Conservation (phyloP, 2,113 vertebrate species). For the Hiodon tergisus region DNA sequence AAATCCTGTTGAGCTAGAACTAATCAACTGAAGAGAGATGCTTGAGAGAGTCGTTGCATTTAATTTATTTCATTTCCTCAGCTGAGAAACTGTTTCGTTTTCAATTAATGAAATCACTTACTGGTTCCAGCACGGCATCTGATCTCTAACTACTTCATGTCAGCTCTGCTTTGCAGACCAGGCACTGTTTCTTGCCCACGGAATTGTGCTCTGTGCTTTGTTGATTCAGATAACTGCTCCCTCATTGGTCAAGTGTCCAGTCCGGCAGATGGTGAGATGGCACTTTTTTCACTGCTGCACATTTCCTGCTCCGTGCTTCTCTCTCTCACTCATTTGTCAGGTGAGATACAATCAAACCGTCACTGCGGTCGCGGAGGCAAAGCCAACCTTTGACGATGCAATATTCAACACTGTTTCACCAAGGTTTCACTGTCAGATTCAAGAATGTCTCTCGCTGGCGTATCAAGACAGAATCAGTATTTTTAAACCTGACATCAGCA, state of each 20-base stretch:
- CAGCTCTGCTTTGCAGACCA: not conserved
- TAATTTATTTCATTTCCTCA: constrained; percentile 61
- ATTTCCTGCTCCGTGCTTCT: constrained; percentile 8
- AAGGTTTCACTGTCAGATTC: not conserved
- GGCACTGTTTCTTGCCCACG: not conserved
- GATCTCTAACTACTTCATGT: constrained; percentile 47
- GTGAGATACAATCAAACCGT: constrained; percentile 1
- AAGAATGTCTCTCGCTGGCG: too few species aligned
- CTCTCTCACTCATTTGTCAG: constrained; percentile 5
- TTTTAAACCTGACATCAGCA: too few species aligned
- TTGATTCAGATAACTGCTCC: not conserved
- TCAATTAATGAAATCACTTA: constrained; percentile 67
- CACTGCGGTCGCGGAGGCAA: not conserved
- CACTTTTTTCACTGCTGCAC: not conserved
- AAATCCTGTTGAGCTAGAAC: constrained; percentile 65
- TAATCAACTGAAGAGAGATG: constrained; percentile 61
- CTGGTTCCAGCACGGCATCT: constrained; percentile 60
- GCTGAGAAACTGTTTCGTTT: constrained; percentile 65
- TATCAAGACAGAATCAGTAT: too few species aligned
- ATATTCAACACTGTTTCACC: not conserved
- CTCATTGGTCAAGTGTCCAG: not conserved
- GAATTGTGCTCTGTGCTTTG: not conserved
- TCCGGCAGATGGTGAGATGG: not conserved
- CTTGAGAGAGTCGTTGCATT: constrained; percentile 53
- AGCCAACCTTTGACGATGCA: too few species aligned